phyloP scores from a whole-genome alignment of 2,113 vertebrate genomes.

The Romanogobio albipinnatus region DNA sequence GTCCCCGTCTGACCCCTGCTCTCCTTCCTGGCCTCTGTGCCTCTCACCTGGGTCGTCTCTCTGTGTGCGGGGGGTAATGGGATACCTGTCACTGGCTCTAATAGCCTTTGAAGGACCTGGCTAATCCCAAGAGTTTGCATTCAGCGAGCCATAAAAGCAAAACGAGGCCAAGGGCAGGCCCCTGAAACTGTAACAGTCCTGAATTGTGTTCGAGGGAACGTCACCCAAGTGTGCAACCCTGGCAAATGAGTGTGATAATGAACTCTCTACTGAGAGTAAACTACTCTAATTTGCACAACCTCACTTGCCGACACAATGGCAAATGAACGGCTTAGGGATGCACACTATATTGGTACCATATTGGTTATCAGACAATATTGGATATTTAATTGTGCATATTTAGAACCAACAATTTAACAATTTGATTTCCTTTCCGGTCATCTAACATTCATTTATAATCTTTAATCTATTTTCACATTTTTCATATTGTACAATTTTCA shows the following conservation, averaged over 20 bases:
- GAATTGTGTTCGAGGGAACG: conserved; percentile 76
- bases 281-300: conserved; percentile 67
- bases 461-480: neutral
- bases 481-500: neutral
- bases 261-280: conserved; percentile 72
- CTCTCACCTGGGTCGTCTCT: conserved; percentile 80
- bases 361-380: neutral
- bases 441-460: neutral
- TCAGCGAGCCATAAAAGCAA: conserved; percentile 73
- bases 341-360: neutral
- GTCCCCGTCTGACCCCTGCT: conserved; percentile 81
- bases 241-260: conserved; percentile 67
- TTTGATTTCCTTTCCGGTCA: neutral
- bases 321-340: neutral
- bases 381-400: neutral
- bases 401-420: neutral
- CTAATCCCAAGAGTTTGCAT: conserved; percentile 79
- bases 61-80: conserved; percentile 71
- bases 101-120: conserved; percentile 82
- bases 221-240: conserved; percentile 69
- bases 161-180: conserved; percentile 67
- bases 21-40: conserved; percentile 76
- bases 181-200: conserved; percentile 74
- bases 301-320: conserved; percentile 55
- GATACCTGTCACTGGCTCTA: conserved; percentile 84